Evolutionary conservation across 2,888 invertebrate species (phyloP).

Genomic region (Acanthosepion lycidas): DNA sequence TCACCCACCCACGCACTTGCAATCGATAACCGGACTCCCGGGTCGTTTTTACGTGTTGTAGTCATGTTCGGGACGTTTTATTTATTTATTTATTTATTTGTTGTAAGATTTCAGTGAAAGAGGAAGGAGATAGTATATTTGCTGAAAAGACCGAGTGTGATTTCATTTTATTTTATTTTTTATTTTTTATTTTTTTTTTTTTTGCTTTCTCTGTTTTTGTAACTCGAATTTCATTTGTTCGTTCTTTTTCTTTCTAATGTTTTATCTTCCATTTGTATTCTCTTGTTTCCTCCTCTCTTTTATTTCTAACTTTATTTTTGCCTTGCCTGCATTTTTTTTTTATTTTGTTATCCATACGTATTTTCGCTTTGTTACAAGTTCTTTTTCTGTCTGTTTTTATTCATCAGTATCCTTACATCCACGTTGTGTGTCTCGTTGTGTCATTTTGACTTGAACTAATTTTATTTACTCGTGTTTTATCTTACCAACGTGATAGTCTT

Average conservation of each 20-base stretch:
- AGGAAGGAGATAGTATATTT: not conserved
- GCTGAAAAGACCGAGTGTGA: too few species aligned
- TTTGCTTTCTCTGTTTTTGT: not conserved
- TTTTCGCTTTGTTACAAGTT: too few species aligned
- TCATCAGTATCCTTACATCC: too few species aligned
- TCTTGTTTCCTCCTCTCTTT: too few species aligned
- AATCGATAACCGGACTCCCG: slow-evolving; percentile 1
- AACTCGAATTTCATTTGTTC: not conserved
- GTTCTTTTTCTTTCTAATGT: not conserved
- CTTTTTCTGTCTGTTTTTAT: too few species aligned
- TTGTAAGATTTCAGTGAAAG: not conserved
- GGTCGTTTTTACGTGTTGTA: not conserved
- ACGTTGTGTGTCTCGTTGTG: too few species aligned
- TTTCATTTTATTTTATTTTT: not conserved
- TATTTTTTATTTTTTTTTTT: too few species aligned
- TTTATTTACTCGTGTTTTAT: too few species aligned
- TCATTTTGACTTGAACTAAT: too few species aligned
- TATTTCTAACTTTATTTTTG: too few species aligned
- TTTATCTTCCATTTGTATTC: not conserved
- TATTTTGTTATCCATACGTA: not conserved
- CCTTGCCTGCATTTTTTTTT: too few species aligned
- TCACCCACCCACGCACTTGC: not conserved
- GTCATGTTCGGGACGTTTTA: not conserved
- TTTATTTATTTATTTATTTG: not conserved
- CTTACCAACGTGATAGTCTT: not conserved